phyloP scores from a whole-genome alignment of 2,113 vertebrate species.

The Prionailurus bengalensis region DNA sequence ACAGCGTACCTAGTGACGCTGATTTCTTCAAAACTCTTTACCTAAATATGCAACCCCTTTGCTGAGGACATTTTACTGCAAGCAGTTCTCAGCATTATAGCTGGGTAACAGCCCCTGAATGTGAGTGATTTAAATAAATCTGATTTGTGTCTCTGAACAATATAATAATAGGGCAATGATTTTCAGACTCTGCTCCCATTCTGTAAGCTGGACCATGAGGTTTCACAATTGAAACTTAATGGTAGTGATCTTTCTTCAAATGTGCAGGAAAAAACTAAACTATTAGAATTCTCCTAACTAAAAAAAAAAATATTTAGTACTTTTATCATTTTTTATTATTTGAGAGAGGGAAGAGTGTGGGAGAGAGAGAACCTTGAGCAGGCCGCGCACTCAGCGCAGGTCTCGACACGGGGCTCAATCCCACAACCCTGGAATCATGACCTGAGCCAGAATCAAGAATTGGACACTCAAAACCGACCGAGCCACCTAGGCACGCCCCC shows the following conservation, averaged over 20 bases:
- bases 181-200: neutral
- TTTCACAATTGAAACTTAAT: neutral
- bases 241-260: neutral
- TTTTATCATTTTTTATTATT: too few relatives aligned
- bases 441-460: too few relatives aligned
- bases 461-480: too few relatives aligned
- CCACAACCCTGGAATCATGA: too few relatives aligned
- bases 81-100: neutral
- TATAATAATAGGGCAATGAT: neutral
- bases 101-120: neutral
- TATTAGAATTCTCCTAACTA: slow-evolving; percentile 10
- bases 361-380: too few relatives aligned
- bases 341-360: too few relatives aligned
- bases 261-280: neutral
- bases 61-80: neutral
- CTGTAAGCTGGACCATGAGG: neutral
- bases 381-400: too few relatives aligned
- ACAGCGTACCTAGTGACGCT: neutral
- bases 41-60: neutral
- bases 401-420: too few relatives aligned
- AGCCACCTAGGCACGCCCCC: too few relatives aligned
- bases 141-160: neutral
- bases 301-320: neutral
- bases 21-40: slow-evolving; percentile 1
- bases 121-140: neutral